A percentile compares a stretch with the other conserved stretches of the same genome.
These are phyloP conservation scores for Sitophilus oryzae DNA, from an alignment of 1,140 invertebrate genomes.

Conservation along the genomic window DNA sequence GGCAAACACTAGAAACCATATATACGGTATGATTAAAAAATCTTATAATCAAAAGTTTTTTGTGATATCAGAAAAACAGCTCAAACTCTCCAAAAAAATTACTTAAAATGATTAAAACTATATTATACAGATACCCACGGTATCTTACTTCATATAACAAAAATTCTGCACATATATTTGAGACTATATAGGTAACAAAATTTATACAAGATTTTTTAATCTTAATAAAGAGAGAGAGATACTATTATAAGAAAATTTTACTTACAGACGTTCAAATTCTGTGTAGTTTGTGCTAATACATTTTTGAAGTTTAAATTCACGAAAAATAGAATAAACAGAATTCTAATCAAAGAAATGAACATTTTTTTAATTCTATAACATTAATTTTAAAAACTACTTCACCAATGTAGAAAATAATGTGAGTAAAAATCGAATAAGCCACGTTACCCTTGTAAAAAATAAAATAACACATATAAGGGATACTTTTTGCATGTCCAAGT, in stretches of 20 bases:
- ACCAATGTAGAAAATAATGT: neutral
- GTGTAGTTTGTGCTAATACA: constrained; percentile 47
- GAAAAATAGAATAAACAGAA: neutral
- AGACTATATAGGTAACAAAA: no score
- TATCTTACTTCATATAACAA: no score
- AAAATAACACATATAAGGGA: no score
- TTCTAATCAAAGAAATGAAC: neutral
- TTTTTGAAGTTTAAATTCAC: neutral
- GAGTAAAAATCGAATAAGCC: constrained; percentile 1
- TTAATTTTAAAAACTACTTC: neutral
- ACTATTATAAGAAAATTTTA: constrained; percentile 25
- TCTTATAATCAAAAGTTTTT: neutral
- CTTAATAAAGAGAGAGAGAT: neutral
- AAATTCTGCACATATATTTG: no score
- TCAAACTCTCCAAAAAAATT: no score
- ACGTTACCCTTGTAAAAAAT: no score
- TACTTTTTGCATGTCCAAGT: no score
- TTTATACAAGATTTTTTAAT: neutral
- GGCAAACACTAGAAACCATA: constrained; percentile 55
- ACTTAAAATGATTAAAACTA: no score
- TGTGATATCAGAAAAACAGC: no score
- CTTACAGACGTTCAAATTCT: constrained; percentile 56
- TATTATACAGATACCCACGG: no score
- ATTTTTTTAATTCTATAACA: neutral
- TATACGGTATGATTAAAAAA: neutral